phyloP scores from a whole-genome alignment of 1,140 invertebrate genomes.

The Hylyphantes graminicola region DNA sequence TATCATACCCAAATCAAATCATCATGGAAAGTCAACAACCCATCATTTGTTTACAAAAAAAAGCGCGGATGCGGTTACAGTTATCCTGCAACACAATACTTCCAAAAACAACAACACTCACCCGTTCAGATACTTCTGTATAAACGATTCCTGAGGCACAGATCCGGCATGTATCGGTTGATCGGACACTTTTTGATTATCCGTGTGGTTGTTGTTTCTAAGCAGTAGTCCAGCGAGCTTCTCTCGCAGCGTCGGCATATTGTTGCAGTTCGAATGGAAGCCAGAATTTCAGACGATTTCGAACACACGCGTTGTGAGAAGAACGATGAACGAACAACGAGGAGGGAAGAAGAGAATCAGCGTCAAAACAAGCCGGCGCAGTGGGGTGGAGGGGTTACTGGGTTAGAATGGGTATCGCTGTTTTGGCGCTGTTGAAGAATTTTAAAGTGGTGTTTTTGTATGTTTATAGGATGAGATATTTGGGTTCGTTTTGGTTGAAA shows the following conservation, averaged over 20 bases:
- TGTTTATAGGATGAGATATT: not conserved
- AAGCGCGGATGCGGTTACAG: slow-evolving; percentile 5
- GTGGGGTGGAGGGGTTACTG: slow-evolving; percentile 1
- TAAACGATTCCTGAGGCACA: slow-evolving; percentile 73
- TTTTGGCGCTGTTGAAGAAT: not conserved
- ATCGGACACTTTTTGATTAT: slow-evolving; percentile 70
- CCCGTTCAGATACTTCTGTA: slow-evolving; percentile 69
- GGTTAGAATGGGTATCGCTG: slow-evolving; percentile 1
- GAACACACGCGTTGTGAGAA: not conserved
- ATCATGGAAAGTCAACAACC: not conserved
- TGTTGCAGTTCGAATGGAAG: not conserved
- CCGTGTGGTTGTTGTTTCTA: slow-evolving; percentile 73
- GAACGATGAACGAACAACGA: not conserved
- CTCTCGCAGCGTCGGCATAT: slow-evolving; percentile 79
- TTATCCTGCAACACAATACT: not conserved
- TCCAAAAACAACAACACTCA: slow-evolving; percentile 16
- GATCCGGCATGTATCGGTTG: slow-evolving; percentile 69
- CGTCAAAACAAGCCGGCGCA: slow-evolving; percentile 26
- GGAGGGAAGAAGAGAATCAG: slow-evolving; percentile 1
- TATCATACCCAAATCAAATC: too few relatives aligned
- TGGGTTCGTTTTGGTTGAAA: too few relatives aligned
- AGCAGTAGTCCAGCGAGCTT: slow-evolving; percentile 80
- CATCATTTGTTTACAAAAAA: slow-evolving; percentile 35
- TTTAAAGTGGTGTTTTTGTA: not conserved
- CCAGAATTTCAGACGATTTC: slow-evolving; percentile 1